A percentile compares a stretch with the other conserved stretches of the same genome.
Conservation (phyloP, 2,888 invertebrate species). For the Pardosa pseudoannulata region DNA sequence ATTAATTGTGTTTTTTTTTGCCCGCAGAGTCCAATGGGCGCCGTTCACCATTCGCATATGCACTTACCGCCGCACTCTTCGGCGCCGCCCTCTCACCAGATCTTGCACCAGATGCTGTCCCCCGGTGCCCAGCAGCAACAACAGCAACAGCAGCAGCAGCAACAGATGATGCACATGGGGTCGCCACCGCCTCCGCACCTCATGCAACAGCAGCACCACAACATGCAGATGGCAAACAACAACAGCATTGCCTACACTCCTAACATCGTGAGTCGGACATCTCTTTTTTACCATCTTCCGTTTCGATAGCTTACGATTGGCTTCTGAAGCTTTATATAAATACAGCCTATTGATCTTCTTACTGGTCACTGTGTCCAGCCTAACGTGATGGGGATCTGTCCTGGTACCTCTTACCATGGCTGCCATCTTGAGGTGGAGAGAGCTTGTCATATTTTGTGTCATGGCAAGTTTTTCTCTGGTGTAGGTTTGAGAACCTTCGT, state of each 20-base stretch:
- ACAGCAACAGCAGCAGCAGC: constrained; percentile 55
- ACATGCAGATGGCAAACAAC: constrained; percentile 48
- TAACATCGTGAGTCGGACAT: constrained; percentile 45
- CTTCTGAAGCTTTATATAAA: too few relatives aligned
- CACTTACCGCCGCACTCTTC: constrained; percentile 37
- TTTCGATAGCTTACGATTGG: too few relatives aligned
- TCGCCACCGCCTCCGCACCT: constrained; percentile 25
- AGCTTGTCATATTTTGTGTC: too few relatives aligned
- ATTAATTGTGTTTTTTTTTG: too few relatives aligned
- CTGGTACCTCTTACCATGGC: too few relatives aligned
- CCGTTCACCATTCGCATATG: constrained; percentile 53
- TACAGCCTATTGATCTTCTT: too few relatives aligned
- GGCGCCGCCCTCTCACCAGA: constrained; percentile 51
- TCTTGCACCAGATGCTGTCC: constrained; percentile 64
- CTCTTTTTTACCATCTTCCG: too few relatives aligned
- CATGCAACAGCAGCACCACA: constrained; percentile 25
- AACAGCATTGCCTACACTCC: constrained; percentile 43
- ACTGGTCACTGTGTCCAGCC: too few relatives aligned
- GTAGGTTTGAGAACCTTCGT: too few relatives aligned
- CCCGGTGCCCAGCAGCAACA: constrained; percentile 43
- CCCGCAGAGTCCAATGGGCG: constrained; percentile 56
- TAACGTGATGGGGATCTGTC: too few relatives aligned
- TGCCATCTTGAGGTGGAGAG: too few relatives aligned
- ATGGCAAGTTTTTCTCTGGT: too few relatives aligned
- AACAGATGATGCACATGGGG: constrained; percentile 28